phyloP scores from a whole-genome alignment of 2,113 vertebrate species.

The Dendrocopos noguchii region DNA sequence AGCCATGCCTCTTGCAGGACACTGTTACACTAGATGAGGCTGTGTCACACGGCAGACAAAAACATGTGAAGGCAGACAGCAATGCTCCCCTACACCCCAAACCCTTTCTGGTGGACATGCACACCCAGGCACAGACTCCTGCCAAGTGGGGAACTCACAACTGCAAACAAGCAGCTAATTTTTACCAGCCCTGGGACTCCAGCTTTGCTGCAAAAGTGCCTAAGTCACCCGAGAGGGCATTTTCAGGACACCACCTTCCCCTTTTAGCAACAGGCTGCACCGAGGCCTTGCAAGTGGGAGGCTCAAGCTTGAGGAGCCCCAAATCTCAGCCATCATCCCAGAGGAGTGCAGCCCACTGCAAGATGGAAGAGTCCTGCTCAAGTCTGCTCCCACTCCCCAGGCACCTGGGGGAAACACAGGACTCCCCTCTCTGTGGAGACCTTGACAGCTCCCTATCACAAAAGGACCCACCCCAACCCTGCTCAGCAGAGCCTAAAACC shows the following conservation, averaged over 20 bases:
- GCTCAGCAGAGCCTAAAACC: background rate
- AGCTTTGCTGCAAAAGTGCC: background rate
- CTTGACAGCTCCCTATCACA: background rate
- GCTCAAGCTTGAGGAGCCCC: background rate
- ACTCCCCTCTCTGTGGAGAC: background rate
- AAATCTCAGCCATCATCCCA: background rate
- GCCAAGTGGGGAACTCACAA: background rate
- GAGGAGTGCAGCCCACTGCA: background rate
- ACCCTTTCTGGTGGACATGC: background rate
- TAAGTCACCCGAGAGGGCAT: background rate
- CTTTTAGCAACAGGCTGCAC: background rate
- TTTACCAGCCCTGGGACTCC: background rate
- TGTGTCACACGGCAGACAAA: background rate
- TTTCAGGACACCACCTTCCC: background rate
- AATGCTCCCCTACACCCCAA: background rate
- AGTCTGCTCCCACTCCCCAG: background rate
- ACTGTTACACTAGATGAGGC: accelerated
- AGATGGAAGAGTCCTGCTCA: background rate
- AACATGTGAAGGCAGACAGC: accelerated
- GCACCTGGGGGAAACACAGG: background rate
- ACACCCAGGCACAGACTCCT: background rate
- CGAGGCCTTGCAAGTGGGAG: background rate
- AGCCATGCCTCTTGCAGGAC: accelerated
- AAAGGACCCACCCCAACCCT: accelerated
- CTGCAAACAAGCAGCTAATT: background rate